phyloP scores from a whole-genome alignment of 2,888 invertebrate species.

The Hyles lineata region DNA sequence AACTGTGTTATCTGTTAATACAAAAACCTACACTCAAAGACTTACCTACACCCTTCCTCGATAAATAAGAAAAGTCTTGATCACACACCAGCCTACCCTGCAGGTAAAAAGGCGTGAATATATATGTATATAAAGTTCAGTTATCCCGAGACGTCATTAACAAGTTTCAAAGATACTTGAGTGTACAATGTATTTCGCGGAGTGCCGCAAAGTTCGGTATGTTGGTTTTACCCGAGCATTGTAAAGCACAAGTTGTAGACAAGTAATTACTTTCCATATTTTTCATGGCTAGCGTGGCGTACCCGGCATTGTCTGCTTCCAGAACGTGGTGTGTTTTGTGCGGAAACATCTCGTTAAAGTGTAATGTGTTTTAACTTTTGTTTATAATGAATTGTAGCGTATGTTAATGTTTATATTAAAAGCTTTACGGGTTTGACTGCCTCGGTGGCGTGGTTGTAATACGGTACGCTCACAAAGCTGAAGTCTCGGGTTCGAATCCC shows the following conservation, averaged over 20 bases:
- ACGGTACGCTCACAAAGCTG: too few species aligned
- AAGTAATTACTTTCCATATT: constrained; percentile 5
- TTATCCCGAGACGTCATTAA: not conserved
- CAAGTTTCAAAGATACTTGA: not conserved
- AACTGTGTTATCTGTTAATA: too few species aligned
- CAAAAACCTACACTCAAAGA: too few species aligned
- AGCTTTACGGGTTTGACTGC: too few species aligned
- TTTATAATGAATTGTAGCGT: not conserved
- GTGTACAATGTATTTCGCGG: not conserved
- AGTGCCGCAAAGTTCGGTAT: not conserved
- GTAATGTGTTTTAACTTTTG: not conserved
- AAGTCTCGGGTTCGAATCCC: too few species aligned
- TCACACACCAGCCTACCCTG: too few species aligned
- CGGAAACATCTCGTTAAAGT: not conserved
- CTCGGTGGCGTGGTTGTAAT: too few species aligned
- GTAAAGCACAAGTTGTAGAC: not conserved
- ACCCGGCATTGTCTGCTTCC: not conserved
- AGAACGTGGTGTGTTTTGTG: not conserved
- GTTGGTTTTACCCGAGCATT: not conserved
- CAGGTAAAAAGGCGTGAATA: too few species aligned
- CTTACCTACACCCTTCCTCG: too few species aligned
- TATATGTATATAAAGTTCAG: too few species aligned
- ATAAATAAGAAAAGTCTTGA: too few species aligned
- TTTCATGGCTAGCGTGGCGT: not conserved
- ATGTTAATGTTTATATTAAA: too few species aligned